Percentiles rank a stretch among this genome's conserved stretches.
phyloP scores from a whole-genome alignment of 1,140 invertebrate species.

The Eulimnadia texana region DNA sequence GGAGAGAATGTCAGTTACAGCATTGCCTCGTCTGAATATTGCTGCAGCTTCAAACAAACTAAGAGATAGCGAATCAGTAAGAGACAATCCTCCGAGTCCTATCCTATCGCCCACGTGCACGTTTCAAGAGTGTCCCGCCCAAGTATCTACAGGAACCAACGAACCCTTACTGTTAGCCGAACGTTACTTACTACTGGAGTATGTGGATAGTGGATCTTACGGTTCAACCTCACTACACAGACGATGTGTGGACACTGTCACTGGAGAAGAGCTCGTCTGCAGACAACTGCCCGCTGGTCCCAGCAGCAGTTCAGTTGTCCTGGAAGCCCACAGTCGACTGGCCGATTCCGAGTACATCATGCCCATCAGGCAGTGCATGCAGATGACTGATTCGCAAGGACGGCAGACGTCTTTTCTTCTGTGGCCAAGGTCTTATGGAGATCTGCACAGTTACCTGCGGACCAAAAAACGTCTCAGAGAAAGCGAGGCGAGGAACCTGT shows the following conservation, averaged over 20 bases:
- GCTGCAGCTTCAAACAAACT: not conserved
- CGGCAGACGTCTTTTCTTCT: slow-evolving; percentile 18
- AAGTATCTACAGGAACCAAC: not conserved
- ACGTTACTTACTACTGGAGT: slow-evolving; percentile 25
- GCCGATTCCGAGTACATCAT: not conserved
- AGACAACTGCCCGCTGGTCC: not conserved
- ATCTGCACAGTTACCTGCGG: slow-evolving; percentile 83
- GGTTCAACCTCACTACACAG: slow-evolving; percentile 10
- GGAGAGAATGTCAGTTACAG: not conserved
- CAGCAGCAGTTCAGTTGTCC: slow-evolving; percentile 3
- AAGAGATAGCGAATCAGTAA: not conserved
- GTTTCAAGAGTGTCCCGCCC: not conserved
- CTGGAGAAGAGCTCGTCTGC: slow-evolving; percentile 26
- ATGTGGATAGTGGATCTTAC: slow-evolving; percentile 22
- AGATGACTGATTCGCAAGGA: not conserved
- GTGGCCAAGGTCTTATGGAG: slow-evolving; percentile 19
- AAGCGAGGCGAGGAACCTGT: slow-evolving; percentile 65
- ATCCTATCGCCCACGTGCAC: not conserved
- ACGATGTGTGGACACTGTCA: slow-evolving; percentile 25
- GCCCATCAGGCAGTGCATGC: not conserved
- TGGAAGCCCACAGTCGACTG: slow-evolving; percentile 5
- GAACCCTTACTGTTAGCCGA: slow-evolving; percentile 5
- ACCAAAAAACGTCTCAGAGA: slow-evolving; percentile 66
- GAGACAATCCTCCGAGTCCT: not conserved
- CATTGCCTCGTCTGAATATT: not conserved